Evolutionary conservation across 2,797 vertebrate species (phyloP).

Genomic region (Alectoris magna): DNA sequence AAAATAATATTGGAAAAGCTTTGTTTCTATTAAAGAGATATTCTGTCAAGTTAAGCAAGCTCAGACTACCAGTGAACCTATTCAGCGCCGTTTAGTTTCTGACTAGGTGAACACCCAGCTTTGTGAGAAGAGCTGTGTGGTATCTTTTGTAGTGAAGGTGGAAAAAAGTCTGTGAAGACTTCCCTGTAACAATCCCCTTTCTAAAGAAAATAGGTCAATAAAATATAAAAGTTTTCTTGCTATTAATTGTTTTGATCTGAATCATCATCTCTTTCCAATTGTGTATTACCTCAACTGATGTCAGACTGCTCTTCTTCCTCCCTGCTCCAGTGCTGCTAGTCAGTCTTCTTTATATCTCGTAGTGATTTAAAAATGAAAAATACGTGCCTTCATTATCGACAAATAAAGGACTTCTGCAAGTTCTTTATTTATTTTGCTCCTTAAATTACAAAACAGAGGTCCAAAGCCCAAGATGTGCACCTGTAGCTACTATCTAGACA

Average conservation of each 20-base stretch:
- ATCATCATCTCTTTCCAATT: not conserved
- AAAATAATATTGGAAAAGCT: not conserved
- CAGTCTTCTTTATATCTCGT: not conserved
- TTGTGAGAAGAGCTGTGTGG: not conserved
- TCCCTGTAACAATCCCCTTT: not conserved
- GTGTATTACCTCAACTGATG: not conserved
- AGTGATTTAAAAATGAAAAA: not conserved
- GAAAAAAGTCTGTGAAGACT: not conserved
- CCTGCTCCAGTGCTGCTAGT: not conserved
- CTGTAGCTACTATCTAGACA: slow-evolving; percentile 6
- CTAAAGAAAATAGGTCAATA: not conserved
- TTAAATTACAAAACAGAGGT: slow-evolving; percentile 6
- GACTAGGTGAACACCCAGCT: not conserved
- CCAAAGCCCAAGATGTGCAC: not conserved
- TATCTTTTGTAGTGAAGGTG: not conserved
- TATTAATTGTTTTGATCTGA: not conserved
- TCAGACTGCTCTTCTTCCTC: not conserved
- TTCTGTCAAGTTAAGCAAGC: not conserved
- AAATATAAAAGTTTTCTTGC: not conserved
- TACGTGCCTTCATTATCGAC: not conserved
- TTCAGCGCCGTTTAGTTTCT: not conserved
- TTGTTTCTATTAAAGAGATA: not conserved
- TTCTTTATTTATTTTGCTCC: not conserved
- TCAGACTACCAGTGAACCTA: not conserved
- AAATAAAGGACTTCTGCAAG: not conserved